Evolutionary conservation across 2,797 vertebrate species (phyloP).

Genomic region (Linurgus olivaceus): DNA sequence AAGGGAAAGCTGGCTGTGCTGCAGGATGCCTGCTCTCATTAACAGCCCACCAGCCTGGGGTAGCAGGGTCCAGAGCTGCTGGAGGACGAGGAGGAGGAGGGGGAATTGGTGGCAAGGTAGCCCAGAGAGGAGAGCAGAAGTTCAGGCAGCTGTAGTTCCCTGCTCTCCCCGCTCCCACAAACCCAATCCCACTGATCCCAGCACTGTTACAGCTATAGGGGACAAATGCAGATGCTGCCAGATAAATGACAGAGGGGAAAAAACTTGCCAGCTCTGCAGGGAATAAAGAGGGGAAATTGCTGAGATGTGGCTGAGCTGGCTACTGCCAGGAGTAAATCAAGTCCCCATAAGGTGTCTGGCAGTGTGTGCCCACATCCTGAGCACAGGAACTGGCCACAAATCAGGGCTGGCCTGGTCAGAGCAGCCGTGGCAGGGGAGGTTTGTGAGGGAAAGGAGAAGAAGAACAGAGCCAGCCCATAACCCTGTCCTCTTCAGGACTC

Average conservation of each 20-base stretch:
- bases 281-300: not conserved
- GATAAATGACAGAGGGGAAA: not conserved
- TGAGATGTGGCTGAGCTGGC: not conserved
- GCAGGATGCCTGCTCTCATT: not conserved
- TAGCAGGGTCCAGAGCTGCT: not conserved
- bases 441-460: not conserved
- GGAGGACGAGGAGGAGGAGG: not conserved
- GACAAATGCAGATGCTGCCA: not conserved
- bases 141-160: not conserved
- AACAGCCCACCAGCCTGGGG: not conserved
- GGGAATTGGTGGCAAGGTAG: not conserved
- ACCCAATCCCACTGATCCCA: not conserved
- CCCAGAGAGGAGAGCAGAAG: not conserved
- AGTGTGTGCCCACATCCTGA: not conserved
- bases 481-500: not conserved
- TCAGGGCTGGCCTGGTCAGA: not conserved
- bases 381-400: not conserved
- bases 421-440: fast-evolving
- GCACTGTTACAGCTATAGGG: not conserved
- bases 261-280: not conserved
- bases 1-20: not conserved
- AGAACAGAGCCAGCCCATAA: not conserved
- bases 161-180: not conserved
- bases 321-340: constrained; percentile 21
- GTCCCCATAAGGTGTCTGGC: not conserved